Base-by-base conservation (phyloP, 2,888 invertebrate species). In the Mesorhabditis spiculigera region DNA sequence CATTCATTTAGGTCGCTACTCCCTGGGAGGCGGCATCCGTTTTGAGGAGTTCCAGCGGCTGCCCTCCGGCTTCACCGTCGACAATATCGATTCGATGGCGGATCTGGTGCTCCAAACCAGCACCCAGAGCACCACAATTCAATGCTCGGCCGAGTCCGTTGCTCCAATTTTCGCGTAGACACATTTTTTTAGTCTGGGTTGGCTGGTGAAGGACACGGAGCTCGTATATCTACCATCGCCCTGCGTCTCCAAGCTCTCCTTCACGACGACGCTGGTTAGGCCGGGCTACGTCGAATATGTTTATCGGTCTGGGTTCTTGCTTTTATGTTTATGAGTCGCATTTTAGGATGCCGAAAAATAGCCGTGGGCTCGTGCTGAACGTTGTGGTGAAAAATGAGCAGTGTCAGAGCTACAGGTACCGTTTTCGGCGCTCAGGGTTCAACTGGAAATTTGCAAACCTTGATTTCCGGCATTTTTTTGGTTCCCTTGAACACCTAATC, bases 1-100 rank as follows among this genome's bases (percentile, higher is more conserved):
- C 1, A 2, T 43, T 41, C 13, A 66, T 66, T 43, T 62, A 82
- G 84, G 90, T 6, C 88, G 88, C 5, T 90, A 88, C 81, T 89
- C 89, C 50, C 84, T 90, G 45, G 90, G 90, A 4, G 89, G 89
- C 41, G 90, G 89, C 13, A 85, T 89, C 13, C 85, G 89, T 16
- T 89, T 88, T 82, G 89, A 89, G 71, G 87, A 87, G 45, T 90
- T 90, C 88, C 87, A 88, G 43, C 85, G 86, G 0, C 78, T 90
- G 28, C 90, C 90, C 0, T 65, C 81, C 8, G 89, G 88, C 10
- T 90, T 80, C 65, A 69, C 75, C 5, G 71, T 78, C 10, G 80
- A 80, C 28, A 78, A 78, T 63, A 73, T 78, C 61, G 80, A 80
- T 63, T 67, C 75, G n/a, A 67, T 65, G 16, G 43, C 71, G 43